phyloP scores from a whole-genome alignment of 2,113 vertebrate genomes.

The Anhinga rufa region DNA sequence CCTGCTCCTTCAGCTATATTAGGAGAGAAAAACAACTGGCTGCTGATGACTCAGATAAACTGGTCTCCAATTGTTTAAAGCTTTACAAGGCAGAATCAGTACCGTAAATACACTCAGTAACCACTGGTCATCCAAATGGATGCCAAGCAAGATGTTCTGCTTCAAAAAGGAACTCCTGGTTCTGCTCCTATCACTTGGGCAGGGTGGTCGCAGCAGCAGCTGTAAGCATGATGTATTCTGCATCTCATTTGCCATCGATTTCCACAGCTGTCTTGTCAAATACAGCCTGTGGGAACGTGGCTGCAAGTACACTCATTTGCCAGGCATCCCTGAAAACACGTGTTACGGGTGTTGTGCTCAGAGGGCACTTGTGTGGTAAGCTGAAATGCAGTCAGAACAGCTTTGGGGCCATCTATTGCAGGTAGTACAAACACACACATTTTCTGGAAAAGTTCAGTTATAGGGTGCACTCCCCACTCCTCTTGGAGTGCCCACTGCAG shows the following conservation, averaged over 20 bases:
- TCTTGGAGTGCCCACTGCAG: neutral
- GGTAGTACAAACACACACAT: neutral
- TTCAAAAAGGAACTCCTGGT: neutral
- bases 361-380: neutral
- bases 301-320: rapidly evolving
- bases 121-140: neutral
- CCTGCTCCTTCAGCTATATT: neutral
- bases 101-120: neutral
- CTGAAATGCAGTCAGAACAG: neutral
- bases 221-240: neutral
- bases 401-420: neutral
- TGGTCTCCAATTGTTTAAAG: neutral
- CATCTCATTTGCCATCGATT: neutral
- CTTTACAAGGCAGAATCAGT: neutral
- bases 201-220: neutral
- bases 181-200: neutral
- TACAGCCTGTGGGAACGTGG: neutral
- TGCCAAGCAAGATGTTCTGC: neutral
- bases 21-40: neutral
- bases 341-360: neutral
- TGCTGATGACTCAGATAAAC: neutral
- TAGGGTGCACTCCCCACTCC: rapidly evolving
- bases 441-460: neutral
- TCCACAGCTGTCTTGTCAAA: neutral
- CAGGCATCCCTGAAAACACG: neutral